Conservation (phyloP, 2,113 vertebrate species). For the Boleophthalmus pectinirostris region DNA sequence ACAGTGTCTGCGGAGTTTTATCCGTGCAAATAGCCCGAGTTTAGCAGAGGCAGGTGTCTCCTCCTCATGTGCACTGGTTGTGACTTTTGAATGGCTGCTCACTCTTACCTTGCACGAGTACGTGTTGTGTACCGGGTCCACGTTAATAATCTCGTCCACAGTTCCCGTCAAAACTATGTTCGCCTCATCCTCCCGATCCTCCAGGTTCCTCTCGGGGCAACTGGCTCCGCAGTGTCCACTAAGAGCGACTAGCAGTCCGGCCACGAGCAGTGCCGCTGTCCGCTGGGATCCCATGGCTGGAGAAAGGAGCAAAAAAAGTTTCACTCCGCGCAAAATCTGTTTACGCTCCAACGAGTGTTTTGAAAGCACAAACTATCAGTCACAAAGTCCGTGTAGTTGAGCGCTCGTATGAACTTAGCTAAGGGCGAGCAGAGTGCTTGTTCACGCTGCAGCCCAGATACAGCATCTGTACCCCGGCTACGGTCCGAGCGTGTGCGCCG, state of each 20-base stretch:
- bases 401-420: constrained; percentile 48
- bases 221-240: constrained; percentile 68
- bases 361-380: constrained; percentile 19
- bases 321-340: constrained; percentile 30
- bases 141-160: constrained; percentile 95
- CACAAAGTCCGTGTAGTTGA: constrained; percentile 23
- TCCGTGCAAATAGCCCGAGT: too few relatives aligned
- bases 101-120: constrained; percentile 94
- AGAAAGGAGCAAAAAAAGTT: constrained; percentile 29
- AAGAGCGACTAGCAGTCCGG: constrained; percentile 64
- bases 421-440: constrained; percentile 28
- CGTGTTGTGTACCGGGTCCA: constrained; percentile 95
- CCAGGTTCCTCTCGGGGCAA: constrained; percentile 89
- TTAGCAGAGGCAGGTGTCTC: constrained; percentile 49
- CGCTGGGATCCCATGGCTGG: constrained; percentile 64
- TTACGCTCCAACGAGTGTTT: not conserved
- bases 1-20: not conserved
- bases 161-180: constrained; percentile 94
- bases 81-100: not conserved
- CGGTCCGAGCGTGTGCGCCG: constrained; percentile 63
- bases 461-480: constrained; percentile 63
- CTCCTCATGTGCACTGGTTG: not conserved
- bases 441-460: constrained; percentile 42
- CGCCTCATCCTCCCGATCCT: constrained; percentile 88
- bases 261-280: constrained; percentile 66